phyloP scores from a whole-genome alignment of 2,797 vertebrate species.

The Aphelocoma californica region DNA sequence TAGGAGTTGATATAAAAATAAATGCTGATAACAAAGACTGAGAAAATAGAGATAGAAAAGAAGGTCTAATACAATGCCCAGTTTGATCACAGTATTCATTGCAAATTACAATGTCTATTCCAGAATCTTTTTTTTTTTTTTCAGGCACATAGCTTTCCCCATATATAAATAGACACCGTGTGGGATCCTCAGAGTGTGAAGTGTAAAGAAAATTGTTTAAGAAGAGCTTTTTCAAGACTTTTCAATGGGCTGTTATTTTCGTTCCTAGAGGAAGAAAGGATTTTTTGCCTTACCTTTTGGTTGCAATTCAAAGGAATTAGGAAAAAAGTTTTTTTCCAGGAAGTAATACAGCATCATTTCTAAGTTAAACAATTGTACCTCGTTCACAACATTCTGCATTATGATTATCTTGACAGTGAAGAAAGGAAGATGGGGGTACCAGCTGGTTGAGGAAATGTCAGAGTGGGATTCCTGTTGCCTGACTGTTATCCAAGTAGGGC shows the following conservation, averaged over 20 bases:
- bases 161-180: not conserved
- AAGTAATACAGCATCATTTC: not conserved
- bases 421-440: not conserved
- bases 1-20: not conserved
- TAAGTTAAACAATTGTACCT: not conserved
- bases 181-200: not conserved
- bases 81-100: not conserved
- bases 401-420: not conserved
- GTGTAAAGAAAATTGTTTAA: not conserved
- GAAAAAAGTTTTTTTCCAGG: not conserved
- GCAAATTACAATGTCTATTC: not conserved
- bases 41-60: not conserved
- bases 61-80: not conserved
- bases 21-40: not conserved
- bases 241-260: not conserved
- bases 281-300: not conserved
- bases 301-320: not conserved
- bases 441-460: not conserved
- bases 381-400: not conserved
- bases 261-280: not conserved
- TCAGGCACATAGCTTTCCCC: not conserved
- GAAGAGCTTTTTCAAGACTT: not conserved
- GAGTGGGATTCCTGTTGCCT: not conserved
- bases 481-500: not conserved
- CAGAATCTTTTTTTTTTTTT: not conserved